Conservation (phyloP, 92 coral and sea anemone species). For the Meandrina meandrites region DNA sequence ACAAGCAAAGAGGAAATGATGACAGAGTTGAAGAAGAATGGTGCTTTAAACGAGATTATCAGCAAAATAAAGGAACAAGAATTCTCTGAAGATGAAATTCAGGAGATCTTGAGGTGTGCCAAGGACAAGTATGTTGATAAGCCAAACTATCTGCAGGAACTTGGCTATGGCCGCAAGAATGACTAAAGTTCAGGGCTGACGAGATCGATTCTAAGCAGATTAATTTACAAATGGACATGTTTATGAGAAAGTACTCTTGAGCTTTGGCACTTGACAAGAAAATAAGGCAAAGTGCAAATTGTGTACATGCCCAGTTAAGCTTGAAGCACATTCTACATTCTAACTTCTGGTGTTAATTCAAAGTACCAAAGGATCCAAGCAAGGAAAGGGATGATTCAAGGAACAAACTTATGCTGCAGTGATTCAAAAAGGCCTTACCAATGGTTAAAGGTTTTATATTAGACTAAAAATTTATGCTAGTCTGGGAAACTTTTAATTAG, state of each 20-base stretch:
- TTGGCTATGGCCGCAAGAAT: slow-evolving; percentile 53
- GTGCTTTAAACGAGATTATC: slow-evolving; percentile 46
- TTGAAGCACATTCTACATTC: background rate
- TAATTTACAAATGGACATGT: background rate
- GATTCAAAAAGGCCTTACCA: background rate
- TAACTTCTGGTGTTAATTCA: background rate
- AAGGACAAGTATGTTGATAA: slow-evolving; percentile 76
- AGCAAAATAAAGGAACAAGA: slow-evolving; percentile 70
- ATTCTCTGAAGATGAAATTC: slow-evolving; percentile 82
- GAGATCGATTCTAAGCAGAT: background rate
- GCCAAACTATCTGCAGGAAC: slow-evolving; percentile 71
- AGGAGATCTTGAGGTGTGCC: slow-evolving; percentile 73
- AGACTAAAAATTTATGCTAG: too few relatives aligned
- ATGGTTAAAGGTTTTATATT: background rate
- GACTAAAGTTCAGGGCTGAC: background rate
- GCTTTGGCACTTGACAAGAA: background rate
- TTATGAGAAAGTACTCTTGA: background rate
- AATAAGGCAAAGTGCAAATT: background rate
- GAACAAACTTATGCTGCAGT: background rate
- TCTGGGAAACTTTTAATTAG: too few relatives aligned
- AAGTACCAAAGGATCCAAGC: background rate
- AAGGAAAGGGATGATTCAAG: background rate
- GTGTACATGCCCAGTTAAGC: background rate
- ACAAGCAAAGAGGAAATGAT: slow-evolving; percentile 57
- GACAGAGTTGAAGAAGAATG: slow-evolving; percentile 41